phyloP scores from a whole-genome alignment of 2,797 vertebrate species.

The Notolabrus celidotus region DNA sequence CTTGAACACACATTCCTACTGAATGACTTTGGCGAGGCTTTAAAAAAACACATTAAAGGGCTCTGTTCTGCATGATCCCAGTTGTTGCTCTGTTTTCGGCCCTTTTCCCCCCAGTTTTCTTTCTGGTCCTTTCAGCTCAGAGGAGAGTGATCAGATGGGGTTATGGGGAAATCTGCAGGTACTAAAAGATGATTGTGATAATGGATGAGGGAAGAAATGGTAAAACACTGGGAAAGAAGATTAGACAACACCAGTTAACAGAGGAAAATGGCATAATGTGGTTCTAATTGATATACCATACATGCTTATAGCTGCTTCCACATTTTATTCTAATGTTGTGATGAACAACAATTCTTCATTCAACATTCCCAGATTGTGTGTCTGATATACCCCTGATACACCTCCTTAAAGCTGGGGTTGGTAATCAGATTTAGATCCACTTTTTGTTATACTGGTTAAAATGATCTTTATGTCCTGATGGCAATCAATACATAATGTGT shows the following conservation, averaged over 20 bases:
- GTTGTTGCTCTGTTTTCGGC: constrained; percentile 70
- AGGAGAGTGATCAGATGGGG: constrained; percentile 40
- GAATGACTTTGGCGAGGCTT: constrained; percentile 80
- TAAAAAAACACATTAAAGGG: constrained; percentile 79
- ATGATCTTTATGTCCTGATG: too few species aligned
- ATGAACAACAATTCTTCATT: too few species aligned
- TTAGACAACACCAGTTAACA: constrained; percentile 2
- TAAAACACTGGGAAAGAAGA: constrained; percentile 27
- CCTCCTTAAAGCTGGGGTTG: too few species aligned
- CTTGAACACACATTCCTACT: constrained; percentile 76
- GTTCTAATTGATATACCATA: background rate
- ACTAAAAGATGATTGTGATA: constrained; percentile 40
- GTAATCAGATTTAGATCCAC: too few species aligned
- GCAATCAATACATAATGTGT: too few species aligned
- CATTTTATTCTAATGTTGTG: background rate
- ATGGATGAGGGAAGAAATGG: constrained; percentile 28
- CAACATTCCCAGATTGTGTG: too few species aligned
- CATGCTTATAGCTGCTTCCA: background rate
- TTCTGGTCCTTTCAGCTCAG: constrained; percentile 32
- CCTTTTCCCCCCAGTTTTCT: constrained; percentile 28
- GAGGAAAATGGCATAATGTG: background rate
- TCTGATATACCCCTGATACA: too few species aligned
- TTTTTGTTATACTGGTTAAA: too few species aligned
- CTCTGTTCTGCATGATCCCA: constrained; percentile 75
- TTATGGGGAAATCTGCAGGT: constrained; percentile 46